These are phyloP conservation scores for Sebastes vulpes DNA, from an alignment of 2,797 vertebrate species.

Conservation along the genomic window DNA sequence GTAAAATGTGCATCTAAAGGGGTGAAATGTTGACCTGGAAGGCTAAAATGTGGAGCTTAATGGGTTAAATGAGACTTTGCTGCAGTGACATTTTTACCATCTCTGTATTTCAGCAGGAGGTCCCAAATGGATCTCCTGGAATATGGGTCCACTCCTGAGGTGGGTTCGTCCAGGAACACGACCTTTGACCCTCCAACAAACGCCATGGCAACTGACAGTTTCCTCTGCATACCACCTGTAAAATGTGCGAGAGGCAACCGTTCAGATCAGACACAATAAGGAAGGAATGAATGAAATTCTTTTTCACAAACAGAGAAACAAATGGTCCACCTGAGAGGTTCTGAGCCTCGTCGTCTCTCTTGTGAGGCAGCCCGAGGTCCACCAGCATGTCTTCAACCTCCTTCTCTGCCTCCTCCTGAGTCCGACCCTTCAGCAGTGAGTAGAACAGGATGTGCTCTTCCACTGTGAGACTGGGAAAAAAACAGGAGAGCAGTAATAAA, in stretches of 20 bases:
- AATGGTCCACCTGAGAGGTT: constrained; percentile 91
- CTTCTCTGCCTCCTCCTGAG: constrained; percentile 86
- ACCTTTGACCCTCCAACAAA: constrained; percentile 96
- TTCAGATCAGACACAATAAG: background rate
- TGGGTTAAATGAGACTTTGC: background rate
- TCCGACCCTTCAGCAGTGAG: constrained; percentile 92
- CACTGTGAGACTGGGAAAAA: constrained; percentile 90
- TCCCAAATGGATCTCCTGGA: constrained; percentile 98
- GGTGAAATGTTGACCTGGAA: background rate
- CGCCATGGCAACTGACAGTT: constrained; percentile 95
- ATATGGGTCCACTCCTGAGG: constrained; percentile 97
- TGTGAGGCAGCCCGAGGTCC: constrained; percentile 92
- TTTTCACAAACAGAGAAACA: background rate
- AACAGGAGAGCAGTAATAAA: background rate
- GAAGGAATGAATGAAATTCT: background rate
- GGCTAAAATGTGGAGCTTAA: background rate
- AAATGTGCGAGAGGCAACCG: background rate
- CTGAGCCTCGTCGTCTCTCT: constrained; percentile 92
- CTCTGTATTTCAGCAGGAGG: constrained; percentile 93
- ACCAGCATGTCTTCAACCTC: constrained; percentile 92
- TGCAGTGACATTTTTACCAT: constrained; percentile 80
- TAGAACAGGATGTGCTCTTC: constrained; percentile 97
- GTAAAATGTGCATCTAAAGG: background rate
- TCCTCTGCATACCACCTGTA: constrained; percentile 97
- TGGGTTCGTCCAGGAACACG: constrained; percentile 96